Conservation (phyloP, 1,140 invertebrate species). For the Meteorus sp. region DNA sequence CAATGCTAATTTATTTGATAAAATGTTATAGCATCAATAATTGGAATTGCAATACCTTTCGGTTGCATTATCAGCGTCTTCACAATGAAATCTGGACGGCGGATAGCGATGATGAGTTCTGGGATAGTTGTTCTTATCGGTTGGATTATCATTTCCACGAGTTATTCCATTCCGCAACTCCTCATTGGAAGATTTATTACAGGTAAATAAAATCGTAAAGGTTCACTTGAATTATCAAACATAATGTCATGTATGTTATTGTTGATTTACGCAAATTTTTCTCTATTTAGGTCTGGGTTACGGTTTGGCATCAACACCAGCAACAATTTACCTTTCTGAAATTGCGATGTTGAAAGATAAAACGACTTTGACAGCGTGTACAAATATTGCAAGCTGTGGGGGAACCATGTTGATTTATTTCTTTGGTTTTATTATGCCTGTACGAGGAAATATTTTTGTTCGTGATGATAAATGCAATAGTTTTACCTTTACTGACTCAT, state of each 20-base stretch:
- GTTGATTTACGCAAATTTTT: neutral
- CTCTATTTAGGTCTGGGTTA: slow-evolving; percentile 47
- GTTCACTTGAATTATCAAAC: neutral
- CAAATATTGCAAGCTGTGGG: slow-evolving; percentile 62
- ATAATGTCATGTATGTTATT: neutral
- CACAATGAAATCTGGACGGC: slow-evolving; percentile 49
- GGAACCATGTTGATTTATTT: slow-evolving; percentile 65
- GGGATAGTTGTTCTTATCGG: slow-evolving; percentile 52
- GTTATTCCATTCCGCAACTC: slow-evolving; percentile 37
- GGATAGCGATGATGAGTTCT: slow-evolving; percentile 47
- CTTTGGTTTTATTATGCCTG: slow-evolving; percentile 51
- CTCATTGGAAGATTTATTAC: slow-evolving; percentile 55
- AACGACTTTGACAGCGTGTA: slow-evolving; percentile 62
- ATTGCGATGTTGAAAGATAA: slow-evolving; percentile 61
- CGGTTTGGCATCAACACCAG: slow-evolving; percentile 31
- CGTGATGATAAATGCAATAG: neutral
- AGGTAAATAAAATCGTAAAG: slow-evolving; percentile 27
- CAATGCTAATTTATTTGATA: neutral
- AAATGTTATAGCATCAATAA: slow-evolving; percentile 28
- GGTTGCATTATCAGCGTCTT: slow-evolving; percentile 26
- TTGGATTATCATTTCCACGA: slow-evolving; percentile 54
- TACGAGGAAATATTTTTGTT: slow-evolving; percentile 23
- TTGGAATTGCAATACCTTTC: slow-evolving; percentile 22
- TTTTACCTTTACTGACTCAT: no score
- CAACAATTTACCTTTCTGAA: slow-evolving; percentile 62